These are phyloP conservation scores for Bombylius discolor DNA, from an alignment of 2,888 invertebrate species.

Conservation along the genomic window DNA sequence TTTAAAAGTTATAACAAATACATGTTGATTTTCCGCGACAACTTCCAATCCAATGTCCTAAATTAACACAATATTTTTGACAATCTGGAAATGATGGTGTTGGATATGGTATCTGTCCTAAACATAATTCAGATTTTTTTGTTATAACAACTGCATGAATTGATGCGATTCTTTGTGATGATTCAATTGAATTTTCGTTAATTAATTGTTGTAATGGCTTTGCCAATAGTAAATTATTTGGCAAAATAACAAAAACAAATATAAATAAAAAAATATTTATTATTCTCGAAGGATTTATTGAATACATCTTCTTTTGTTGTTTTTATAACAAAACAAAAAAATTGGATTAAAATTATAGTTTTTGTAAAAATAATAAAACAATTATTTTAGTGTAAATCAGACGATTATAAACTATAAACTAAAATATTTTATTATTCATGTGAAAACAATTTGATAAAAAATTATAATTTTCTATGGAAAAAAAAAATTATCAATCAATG, in stretches of 20 bases:
- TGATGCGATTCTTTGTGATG: neutral
- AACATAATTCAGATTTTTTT: neutral
- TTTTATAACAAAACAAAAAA: no score
- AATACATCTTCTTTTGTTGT: no score
- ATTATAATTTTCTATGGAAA: no score
- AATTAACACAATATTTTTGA: neutral
- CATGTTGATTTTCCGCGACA: neutral
- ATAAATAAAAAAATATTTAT: no score
- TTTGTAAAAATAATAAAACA: no score
- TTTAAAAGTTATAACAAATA: neutral
- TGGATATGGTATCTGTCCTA: neutral
- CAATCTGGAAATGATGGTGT: constrained; percentile 1
- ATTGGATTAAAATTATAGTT: no score
- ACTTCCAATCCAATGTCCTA: neutral
- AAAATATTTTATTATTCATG: no score
- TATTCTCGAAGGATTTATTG: no score
- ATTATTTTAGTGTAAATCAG: no score
- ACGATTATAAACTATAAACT: no score
- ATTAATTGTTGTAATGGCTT: neutral
- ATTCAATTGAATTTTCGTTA: neutral
- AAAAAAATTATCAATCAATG: no score
- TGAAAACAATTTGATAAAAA: no score
- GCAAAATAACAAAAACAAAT: neutral
- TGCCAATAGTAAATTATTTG: neutral
- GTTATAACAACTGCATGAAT: neutral